Percentiles rank a stretch among this genome's conserved stretches.
These are phyloP conservation scores for Cettia cetti DNA, from an alignment of 2,113 vertebrate genomes.

Conservation along the genomic window DNA sequence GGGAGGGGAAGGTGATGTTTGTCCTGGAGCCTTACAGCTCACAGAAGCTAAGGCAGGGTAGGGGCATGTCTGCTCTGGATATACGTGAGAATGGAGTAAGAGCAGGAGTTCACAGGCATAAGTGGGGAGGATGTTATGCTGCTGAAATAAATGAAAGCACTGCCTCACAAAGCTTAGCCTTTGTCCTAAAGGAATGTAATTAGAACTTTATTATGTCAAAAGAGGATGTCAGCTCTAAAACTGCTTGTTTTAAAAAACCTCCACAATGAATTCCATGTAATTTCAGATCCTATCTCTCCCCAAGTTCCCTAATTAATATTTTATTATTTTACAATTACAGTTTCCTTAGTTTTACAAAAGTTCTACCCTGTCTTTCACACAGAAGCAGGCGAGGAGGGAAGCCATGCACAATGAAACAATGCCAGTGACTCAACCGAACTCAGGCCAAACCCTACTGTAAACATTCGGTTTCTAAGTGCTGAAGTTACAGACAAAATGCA, in stretches of 20 bases:
- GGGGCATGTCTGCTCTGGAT: not conserved
- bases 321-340: conserved; percentile 40
- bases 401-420: conserved; percentile 52
- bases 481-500: not conserved
- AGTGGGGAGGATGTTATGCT: conserved; percentile 3
- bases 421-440: conserved; percentile 9
- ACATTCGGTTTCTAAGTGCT: not conserved
- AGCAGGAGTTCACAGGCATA: not conserved
- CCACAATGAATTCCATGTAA: conserved; percentile 40
- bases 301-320: conserved; percentile 12
- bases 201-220: conserved; percentile 28
- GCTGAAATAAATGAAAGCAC: conserved; percentile 2
- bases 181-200: conserved; percentile 1
- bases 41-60: not conserved
- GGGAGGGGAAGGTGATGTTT: not conserved
- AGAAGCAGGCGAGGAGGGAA: conserved; percentile 22
- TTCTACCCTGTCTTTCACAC: conserved; percentile 1
- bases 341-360: conserved; percentile 45
- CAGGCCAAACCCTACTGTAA: not conserved
- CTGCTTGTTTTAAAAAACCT: not conserved
- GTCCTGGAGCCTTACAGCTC: not conserved
- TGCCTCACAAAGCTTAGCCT: not conserved
- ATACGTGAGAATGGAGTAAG: conserved; percentile 15
- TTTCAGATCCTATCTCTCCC: conserved; percentile 42
- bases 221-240: conserved; percentile 45